A percentile compares a stretch with the other conserved stretches of the same genome.
Evolutionary conservation across 2,888 invertebrate genomes (phyloP).

Genomic region (Melanostoma scalare): DNA sequence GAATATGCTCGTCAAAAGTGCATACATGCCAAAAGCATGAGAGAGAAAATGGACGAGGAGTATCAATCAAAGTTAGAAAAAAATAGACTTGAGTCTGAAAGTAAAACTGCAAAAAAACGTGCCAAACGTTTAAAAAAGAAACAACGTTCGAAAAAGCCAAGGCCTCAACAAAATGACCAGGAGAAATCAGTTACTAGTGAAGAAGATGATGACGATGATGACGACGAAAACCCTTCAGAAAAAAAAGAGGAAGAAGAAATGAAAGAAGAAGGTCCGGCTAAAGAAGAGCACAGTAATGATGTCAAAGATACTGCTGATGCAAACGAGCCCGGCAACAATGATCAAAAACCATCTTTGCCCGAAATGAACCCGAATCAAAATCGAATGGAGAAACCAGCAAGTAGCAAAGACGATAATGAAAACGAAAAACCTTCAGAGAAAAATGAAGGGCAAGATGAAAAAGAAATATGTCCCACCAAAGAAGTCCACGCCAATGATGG

Average conservation of each 20-base stretch:
- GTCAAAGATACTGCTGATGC: neutral
- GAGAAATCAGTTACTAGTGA: conserved; percentile 24
- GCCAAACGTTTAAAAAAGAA: conserved; percentile 93
- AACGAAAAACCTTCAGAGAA: too few relatives aligned
- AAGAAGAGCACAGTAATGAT: neutral
- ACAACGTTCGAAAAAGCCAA: conserved; percentile 80
- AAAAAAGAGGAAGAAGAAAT: neutral
- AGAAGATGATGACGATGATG: conserved; percentile 49
- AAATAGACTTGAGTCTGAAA: conserved; percentile 87
- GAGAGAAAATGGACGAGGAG: conserved; percentile 92
- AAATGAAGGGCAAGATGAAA: too few relatives aligned
- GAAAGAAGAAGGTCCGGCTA: neutral
- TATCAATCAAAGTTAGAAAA: conserved; percentile 91
- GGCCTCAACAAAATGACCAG: conserved; percentile 32
- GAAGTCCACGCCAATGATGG: too few relatives aligned
- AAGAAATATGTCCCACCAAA: too few relatives aligned
- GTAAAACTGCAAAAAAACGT: conserved; percentile 94
- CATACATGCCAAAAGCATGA: conserved; percentile 91
- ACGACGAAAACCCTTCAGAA: neutral
- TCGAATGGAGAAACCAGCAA: too few relatives aligned
- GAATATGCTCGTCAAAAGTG: conserved; percentile 98
- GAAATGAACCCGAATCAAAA: too few relatives aligned
- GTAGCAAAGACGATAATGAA: too few relatives aligned
- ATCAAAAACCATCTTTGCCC: neutral
- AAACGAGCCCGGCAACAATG: neutral